phyloP scores from a whole-genome alignment of 2,888 invertebrate genomes.

The Megaustenia siamemsis region DNA sequence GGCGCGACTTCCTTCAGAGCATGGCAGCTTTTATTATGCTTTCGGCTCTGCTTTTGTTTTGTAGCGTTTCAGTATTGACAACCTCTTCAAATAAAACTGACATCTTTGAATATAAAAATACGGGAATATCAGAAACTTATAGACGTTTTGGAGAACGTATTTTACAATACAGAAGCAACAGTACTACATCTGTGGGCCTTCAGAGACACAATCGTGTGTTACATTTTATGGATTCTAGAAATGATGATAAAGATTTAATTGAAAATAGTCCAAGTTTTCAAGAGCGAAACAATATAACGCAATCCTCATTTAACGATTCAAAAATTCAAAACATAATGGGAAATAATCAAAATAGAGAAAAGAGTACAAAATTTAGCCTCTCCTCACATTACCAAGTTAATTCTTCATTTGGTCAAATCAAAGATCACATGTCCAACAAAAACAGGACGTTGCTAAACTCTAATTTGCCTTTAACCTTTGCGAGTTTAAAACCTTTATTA shows the following conservation, averaged over 20 bases:
- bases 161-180: neutral
- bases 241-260: neutral
- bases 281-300: neutral
- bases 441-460: neutral
- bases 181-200: neutral
- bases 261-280: neutral
- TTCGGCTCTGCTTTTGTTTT: conserved; percentile 20
- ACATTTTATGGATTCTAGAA: conserved; percentile 27
- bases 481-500: neutral
- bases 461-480: neutral
- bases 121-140: no score
- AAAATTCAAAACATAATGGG: neutral
- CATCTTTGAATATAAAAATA: neutral
- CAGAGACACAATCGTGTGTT: conserved; percentile 26
- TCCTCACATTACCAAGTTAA: no score
- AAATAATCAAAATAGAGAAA: neutral
- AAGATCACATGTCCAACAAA: neutral
- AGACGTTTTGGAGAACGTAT: neutral
- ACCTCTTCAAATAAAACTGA: neutral
- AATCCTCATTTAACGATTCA: neutral
- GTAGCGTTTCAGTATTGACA: conserved; percentile 12
- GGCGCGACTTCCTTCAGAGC: conserved; percentile 16
- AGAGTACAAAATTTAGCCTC: no score
- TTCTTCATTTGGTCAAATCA: neutral
- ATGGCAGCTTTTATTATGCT: conserved; percentile 31